phyloP scores from a whole-genome alignment of 2,797 vertebrate species.

The Danio tinwini region DNA sequence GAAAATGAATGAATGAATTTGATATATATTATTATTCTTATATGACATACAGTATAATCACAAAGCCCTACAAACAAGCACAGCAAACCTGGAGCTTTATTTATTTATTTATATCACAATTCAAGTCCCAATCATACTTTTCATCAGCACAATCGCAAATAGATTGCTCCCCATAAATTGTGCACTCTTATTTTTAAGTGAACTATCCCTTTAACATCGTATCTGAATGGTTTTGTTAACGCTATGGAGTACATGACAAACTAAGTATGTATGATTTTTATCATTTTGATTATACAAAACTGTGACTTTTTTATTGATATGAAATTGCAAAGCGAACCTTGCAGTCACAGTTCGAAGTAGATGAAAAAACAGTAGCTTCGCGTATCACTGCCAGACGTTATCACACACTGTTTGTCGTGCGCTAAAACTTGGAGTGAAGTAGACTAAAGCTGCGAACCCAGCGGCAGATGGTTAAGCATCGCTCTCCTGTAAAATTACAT shows the following conservation, averaged over 20 bases:
- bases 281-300: slow-evolving; percentile 32
- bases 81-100: too few relatives aligned
- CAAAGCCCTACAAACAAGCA: too few relatives aligned
- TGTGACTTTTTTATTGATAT: slow-evolving; percentile 8
- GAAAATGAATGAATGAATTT: too few relatives aligned
- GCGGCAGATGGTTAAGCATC: slow-evolving; percentile 28
- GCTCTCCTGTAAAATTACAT: slow-evolving; percentile 41
- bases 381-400: slow-evolving; percentile 36
- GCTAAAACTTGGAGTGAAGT: slow-evolving; percentile 37
- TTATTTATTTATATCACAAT: too few relatives aligned
- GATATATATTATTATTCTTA: too few relatives aligned
- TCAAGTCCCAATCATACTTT: too few relatives aligned
- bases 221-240: slow-evolving; percentile 15
- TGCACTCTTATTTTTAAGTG: background rate
- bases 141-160: too few relatives aligned
- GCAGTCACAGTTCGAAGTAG: slow-evolving; percentile 15
- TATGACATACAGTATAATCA: too few relatives aligned
- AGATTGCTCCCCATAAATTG: background rate
- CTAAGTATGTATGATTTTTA: slow-evolving; percentile 5
- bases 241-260: slow-evolving; percentile 15
- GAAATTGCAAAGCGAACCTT: slow-evolving; percentile 12
- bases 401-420: slow-evolving; percentile 41
- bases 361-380: slow-evolving; percentile 2
- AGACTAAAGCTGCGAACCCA: slow-evolving; percentile 39
- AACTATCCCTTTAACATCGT: background rate